A percentile compares a stretch with the other conserved stretches of the same genome.
Evolutionary conservation across 2,888 invertebrate species (phyloP).

Genomic region (Branchipolynoe longqiensis): DNA sequence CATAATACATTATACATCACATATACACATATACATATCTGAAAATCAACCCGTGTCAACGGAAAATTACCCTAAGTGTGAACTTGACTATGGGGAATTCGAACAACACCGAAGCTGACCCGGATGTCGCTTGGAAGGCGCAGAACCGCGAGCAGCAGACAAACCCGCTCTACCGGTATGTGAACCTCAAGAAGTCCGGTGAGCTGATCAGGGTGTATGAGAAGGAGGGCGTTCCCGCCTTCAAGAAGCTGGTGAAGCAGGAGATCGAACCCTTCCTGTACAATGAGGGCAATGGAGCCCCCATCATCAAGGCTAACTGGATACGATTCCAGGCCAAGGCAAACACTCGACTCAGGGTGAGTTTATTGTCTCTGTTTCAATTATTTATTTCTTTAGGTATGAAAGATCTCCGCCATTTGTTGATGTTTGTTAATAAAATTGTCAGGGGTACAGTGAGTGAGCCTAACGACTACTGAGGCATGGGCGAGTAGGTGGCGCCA

Average conservation of each 20-base stretch:
- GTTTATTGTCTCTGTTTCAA: too few species aligned
- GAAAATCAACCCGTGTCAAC: too few species aligned
- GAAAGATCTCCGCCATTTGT: background rate
- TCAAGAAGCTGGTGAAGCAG: constrained; percentile 72
- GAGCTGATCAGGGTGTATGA: constrained; percentile 71
- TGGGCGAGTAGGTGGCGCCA: too few species aligned
- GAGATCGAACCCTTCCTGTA: constrained; percentile 77
- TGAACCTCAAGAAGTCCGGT: constrained; percentile 77
- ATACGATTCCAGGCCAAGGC: constrained; percentile 89
- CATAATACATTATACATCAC: too few species aligned
- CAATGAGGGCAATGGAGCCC: constrained; percentile 75
- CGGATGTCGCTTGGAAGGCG: constrained; percentile 78
- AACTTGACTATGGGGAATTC: constrained; percentile 59
- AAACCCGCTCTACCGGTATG: constrained; percentile 79
- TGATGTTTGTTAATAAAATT: too few species aligned
- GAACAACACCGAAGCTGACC: constrained; percentile 66
- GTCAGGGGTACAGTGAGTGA: too few species aligned
- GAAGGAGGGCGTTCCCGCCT: constrained; percentile 73
- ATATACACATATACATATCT: too few species aligned
- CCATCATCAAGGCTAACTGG: constrained; percentile 74
- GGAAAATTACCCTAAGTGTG: too few species aligned
- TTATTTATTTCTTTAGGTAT: background rate
- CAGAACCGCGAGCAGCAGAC: constrained; percentile 77
- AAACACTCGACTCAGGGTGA: constrained; percentile 83
- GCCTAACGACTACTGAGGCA: too few species aligned